phyloP scores from a whole-genome alignment of 1,140 invertebrate genomes.

The Solenopsis fugax region DNA sequence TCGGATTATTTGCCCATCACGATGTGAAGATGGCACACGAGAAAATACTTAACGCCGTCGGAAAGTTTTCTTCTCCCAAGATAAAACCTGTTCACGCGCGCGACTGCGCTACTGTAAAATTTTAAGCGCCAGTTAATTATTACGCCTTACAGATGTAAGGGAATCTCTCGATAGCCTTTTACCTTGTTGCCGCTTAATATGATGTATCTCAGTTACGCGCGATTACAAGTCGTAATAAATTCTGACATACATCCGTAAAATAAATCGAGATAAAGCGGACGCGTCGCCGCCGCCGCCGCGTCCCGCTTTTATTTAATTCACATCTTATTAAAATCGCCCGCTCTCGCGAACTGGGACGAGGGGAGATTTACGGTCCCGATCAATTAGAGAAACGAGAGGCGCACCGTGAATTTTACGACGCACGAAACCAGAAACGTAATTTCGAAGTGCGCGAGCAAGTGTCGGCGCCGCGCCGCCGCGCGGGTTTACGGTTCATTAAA shows the following conservation, averaged over 20 bases:
- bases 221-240: constrained; percentile 36
- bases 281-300: background rate
- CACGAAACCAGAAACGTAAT: constrained; percentile 59
- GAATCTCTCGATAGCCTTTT: background rate
- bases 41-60: background rate
- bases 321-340: constrained; percentile 44
- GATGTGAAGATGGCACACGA: background rate
- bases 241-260: constrained; percentile 10
- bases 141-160: background rate
- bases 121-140: constrained; percentile 26
- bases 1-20: background rate
- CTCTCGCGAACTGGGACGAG: constrained; percentile 46
- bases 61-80: background rate
- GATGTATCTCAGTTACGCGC: constrained; percentile 12
- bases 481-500: constrained; percentile 59
- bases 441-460: constrained; percentile 53
- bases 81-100: background rate
- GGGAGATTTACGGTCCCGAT: constrained; percentile 51
- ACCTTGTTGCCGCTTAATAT: constrained; percentile 30
- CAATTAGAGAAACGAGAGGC: constrained; percentile 53
- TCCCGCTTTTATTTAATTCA: constrained; percentile 53
- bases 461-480: constrained; percentile 26
- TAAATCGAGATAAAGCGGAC: constrained; percentile 36
- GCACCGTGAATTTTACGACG: constrained; percentile 55
- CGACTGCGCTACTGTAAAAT: constrained; percentile 10